Evolutionary conservation across 2,113 vertebrate genomes (phyloP).

Genomic region (Megaceryle maxima): DNA sequence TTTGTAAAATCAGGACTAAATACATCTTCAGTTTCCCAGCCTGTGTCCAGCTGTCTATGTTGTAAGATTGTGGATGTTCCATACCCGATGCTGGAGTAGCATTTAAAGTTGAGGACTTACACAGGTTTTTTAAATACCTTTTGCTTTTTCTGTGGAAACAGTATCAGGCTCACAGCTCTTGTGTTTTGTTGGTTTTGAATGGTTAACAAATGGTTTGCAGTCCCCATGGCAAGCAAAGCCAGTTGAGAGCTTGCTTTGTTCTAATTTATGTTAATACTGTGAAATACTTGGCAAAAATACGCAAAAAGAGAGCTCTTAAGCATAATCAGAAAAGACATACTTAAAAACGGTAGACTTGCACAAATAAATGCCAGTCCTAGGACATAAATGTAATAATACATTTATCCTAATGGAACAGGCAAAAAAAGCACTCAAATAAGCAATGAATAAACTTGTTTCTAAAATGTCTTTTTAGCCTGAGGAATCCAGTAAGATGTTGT

Average conservation of each 20-base stretch:
- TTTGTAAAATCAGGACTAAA: neutral
- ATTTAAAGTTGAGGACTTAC: neutral
- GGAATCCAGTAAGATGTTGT: neutral
- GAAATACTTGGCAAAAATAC: slow-evolving; percentile 10
- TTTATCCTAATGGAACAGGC: neutral
- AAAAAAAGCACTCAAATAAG: neutral
- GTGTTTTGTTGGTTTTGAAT: neutral
- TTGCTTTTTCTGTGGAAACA: neutral
- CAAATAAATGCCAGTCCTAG: neutral
- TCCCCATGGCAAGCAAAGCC: neutral
- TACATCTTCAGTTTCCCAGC: neutral
- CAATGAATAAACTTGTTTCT: slow-evolving; percentile 22
- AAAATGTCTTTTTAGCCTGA: neutral
- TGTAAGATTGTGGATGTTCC: neutral
- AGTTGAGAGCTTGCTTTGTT: neutral
- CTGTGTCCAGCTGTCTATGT: neutral
- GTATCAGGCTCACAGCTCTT: neutral
- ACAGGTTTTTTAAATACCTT: neutral
- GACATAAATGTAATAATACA: neutral
- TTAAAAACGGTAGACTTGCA: neutral
- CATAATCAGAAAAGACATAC: neutral
- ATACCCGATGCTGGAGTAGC: neutral
- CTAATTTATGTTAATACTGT: slow-evolving; percentile 7
- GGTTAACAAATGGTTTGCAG: neutral
- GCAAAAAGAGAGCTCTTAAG: slow-evolving; percentile 2